These are phyloP conservation scores for Apodemia hepburni DNA, from an alignment of 2,888 invertebrate genomes.

Conservation along the genomic window DNA sequence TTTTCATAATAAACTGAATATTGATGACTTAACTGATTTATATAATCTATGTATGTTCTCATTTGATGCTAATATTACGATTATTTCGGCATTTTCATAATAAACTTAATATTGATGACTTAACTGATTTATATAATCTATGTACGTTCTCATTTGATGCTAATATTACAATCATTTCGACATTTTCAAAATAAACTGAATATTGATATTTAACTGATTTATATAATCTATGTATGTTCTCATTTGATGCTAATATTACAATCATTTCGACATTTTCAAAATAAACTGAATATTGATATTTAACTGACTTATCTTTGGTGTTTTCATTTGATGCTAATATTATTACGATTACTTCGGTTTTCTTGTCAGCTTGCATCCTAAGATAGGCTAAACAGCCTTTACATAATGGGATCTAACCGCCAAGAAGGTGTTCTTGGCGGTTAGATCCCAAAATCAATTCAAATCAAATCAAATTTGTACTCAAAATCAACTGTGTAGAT, in stretches of 20 bases:
- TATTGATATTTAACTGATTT: conserved; percentile 33
- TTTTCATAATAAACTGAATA: conserved; percentile 31
- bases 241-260: neutral
- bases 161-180: neutral
- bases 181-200: conserved; percentile 11
- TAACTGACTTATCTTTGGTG: too few relatives aligned
- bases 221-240: conserved; percentile 14
- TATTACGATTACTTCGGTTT: too few relatives aligned
- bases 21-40: conserved; percentile 31
- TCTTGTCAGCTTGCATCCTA: too few relatives aligned
- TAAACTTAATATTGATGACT: conserved; percentile 30
- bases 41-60: conserved; percentile 13
- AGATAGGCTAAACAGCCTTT: too few relatives aligned
- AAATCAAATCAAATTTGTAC: too few relatives aligned
- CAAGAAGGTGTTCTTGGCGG: too few relatives aligned
- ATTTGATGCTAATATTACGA: neutral
- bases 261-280: neutral
- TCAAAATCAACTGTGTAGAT: too few relatives aligned
- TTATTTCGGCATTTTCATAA: neutral
- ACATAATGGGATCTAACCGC: too few relatives aligned
- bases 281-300: too few relatives aligned
- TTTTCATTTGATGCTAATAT: too few relatives aligned
- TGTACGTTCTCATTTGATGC: neutral
- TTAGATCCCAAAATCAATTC: too few relatives aligned
- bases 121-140: conserved; percentile 27